Conservation (phyloP, 1,140 invertebrate species). For the Phthorimaea operculella region DNA sequence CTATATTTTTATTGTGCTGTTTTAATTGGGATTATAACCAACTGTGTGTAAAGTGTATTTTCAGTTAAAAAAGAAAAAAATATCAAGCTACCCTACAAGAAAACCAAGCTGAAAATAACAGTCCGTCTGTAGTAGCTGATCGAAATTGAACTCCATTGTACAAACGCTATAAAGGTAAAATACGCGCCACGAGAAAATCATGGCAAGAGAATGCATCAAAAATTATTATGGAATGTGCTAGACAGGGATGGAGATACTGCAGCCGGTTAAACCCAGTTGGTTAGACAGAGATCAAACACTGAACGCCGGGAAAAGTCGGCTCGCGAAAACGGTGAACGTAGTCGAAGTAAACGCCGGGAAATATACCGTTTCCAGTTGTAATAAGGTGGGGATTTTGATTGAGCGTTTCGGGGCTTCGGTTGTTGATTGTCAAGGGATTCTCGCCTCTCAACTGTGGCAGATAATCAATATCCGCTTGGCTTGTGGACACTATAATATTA, state of each 20-base stretch:
- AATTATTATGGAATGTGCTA: constrained; percentile 63
- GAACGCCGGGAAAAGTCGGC: constrained; percentile 35
- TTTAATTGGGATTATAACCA: too few species aligned
- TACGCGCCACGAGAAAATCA: constrained; percentile 62
- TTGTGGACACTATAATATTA: constrained; percentile 69
- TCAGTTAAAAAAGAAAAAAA: too few species aligned
- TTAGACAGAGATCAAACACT: constrained; percentile 69
- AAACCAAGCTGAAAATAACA: too few species aligned
- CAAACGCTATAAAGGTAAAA: constrained; percentile 36
- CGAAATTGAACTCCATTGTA: constrained; percentile 10
- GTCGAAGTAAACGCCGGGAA: constrained; percentile 23
- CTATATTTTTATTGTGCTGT: too few species aligned
- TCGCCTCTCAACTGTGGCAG: constrained; percentile 67
- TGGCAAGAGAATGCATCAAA: constrained; percentile 66
- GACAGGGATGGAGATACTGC: constrained; percentile 57
- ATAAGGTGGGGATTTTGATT: constrained; percentile 37
- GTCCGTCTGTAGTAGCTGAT: too few species aligned
- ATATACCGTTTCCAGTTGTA: constrained; percentile 26
- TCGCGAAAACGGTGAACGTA: constrained; percentile 38
- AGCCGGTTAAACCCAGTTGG: constrained; percentile 51
- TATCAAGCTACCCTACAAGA: too few species aligned
- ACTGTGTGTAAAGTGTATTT: too few species aligned
- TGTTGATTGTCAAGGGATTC: constrained; percentile 44
- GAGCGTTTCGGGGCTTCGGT: constrained; percentile 26
- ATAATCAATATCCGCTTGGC: constrained; percentile 71